Evolutionary conservation across 1,140 invertebrate genomes (phyloP), one percentile per base, ranked within the genome.

Genomic region (Papilio dardanus): DNA sequence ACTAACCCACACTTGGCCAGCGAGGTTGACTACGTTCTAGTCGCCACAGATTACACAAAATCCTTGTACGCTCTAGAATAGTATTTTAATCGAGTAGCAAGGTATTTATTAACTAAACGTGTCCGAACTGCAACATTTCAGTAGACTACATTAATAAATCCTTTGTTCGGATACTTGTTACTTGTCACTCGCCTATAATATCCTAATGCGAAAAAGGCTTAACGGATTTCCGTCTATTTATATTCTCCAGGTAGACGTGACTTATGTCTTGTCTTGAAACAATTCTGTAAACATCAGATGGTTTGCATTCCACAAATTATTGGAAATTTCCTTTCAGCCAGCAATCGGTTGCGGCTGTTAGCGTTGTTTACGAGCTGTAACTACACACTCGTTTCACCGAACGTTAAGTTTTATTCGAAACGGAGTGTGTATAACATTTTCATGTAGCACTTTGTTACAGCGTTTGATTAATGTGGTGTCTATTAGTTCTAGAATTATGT

Each of bases 361-460:
- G 54, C 54, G 21, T 8, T 24, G 54, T 58, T 58, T 58, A 58
- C 54, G 54, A 58, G 10, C 54, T 10, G 54, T 21, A n/a, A 58
- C 6, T 21, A 21, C 54, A 24, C 54, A 58, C 54, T 58, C 54
- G 10, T 24, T 54, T 24, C 19, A 10, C 19, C 50, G 50, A 10
- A 24, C 50, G 54, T 28, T 28, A 62, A 14, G 54, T 62, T 30
- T 62, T 62, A 58, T 58, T 62, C 24, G 19, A 28, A 24, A 14
- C 8, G 54, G 54, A 62, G 54, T 30, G 10, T 10, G 24, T 28
- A 62, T 62, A 62, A 62, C 14, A 62, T 3, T 62, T 62, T 62
- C 30, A 62, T 62, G 19, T 30, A 10, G 54, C 54, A 28, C 54
- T 62, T 28, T 62, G 54, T 62, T 30, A 28, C 24, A 14, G 8